phyloP scores from a whole-genome alignment of 1,140 invertebrate genomes.

The Micrasema longulum region DNA sequence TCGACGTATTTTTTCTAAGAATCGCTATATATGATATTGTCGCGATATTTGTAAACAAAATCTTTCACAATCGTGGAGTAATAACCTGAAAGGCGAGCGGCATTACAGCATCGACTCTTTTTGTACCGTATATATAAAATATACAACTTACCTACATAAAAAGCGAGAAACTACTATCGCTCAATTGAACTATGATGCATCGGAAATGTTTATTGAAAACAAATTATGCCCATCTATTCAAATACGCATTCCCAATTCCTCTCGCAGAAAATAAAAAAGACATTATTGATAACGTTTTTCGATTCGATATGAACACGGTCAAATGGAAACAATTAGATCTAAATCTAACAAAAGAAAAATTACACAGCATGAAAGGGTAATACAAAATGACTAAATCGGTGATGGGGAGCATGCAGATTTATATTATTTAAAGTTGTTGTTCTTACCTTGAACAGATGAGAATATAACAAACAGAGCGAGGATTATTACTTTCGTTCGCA shows the following conservation, averaged over 20 bases:
- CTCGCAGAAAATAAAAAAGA: too few species aligned
- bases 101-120: background rate
- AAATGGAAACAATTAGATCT: conserved; percentile 13
- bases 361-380: background rate
- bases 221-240: too few species aligned
- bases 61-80: background rate
- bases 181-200: too few species aligned
- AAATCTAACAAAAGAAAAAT: too few species aligned
- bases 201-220: too few species aligned
- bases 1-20: background rate
- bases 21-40: background rate
- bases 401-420: background rate
- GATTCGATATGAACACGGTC: too few species aligned
- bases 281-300: too few species aligned
- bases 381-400: conserved; percentile 22
- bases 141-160: too few species aligned
- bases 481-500: conserved; percentile 25
- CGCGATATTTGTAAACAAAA: conserved; percentile 5
- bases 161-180: too few species aligned
- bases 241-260: too few species aligned
- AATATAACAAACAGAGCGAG: conserved; percentile 20
- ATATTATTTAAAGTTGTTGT: background rate
- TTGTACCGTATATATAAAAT: too few species aligned
- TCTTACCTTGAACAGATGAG: conserved; percentile 38
- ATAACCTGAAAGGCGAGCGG: background rate